Evolutionary conservation across 2,113 vertebrate genomes (phyloP).

Genomic region (Xenus cinereus): DNA sequence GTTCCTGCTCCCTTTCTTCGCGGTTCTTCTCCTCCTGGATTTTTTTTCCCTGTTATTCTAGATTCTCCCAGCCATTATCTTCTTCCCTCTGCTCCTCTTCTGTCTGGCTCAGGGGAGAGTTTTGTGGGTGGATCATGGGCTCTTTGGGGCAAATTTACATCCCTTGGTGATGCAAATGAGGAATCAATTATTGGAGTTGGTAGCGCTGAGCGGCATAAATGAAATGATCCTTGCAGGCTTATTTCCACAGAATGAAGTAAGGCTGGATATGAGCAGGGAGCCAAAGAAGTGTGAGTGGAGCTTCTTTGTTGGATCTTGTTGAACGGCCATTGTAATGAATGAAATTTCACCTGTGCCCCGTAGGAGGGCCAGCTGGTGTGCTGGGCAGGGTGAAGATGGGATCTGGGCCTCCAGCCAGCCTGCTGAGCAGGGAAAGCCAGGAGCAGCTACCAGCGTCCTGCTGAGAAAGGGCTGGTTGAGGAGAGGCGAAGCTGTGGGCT

Average conservation of each 20-base stretch:
- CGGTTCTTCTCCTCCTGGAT: neutral
- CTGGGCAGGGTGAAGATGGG: neutral
- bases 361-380: neutral
- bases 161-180: neutral
- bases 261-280: neutral
- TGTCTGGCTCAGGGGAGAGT: neutral
- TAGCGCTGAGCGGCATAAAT: neutral
- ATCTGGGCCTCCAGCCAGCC: neutral
- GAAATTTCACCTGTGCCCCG: neutral
- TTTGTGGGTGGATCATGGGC: neutral
- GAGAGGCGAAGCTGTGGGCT: neutral
- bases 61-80: neutral
- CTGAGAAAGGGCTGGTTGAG: neutral
- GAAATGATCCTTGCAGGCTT: neutral
- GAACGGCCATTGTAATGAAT: neutral
- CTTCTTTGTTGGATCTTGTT: neutral
- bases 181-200: neutral
- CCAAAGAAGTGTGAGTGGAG: neutral
- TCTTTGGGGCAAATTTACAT: constrained; percentile 21
- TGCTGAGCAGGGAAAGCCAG: neutral
- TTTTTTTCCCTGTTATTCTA: neutral
- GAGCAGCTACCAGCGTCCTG: neutral
- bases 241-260: neutral
- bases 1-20: neutral
- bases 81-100: neutral